Evolutionary conservation across 2,888 invertebrate species (phyloP).

Genomic region (Hypercompe scribonia): DNA sequence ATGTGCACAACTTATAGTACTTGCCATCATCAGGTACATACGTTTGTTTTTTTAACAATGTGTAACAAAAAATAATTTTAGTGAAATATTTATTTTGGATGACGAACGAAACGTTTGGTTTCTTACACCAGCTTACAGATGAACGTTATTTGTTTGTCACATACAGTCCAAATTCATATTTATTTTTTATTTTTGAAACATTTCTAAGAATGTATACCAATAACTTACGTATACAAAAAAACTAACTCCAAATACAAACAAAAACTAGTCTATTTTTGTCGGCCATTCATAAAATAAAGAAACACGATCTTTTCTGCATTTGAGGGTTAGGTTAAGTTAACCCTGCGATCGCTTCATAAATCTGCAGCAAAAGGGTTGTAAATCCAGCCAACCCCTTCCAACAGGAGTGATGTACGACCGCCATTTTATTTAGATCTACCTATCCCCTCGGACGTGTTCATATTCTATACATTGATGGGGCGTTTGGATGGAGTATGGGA

Average conservation of each 20-base stretch:
- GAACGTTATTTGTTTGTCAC: neutral
- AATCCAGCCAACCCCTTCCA: conserved; percentile 76
- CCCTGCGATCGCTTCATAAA: conserved; percentile 77
- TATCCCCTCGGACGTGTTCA: conserved; percentile 20
- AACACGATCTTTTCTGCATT: conserved; percentile 81
- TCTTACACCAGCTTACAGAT: neutral
- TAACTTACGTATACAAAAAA: neutral
- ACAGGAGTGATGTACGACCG: conserved; percentile 70
- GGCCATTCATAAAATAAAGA: conserved; percentile 83
- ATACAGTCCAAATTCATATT: neutral
- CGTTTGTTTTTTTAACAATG: too few relatives aligned
- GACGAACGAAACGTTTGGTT: neutral
- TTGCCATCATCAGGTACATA: too few relatives aligned
- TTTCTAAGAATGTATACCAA: neutral
- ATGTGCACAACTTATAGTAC: too few relatives aligned
- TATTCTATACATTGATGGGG: conserved; percentile 22
- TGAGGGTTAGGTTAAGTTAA: conserved; percentile 74
- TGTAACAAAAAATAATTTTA: too few relatives aligned
- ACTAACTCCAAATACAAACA: conserved; percentile 31
- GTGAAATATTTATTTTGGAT: neutral
- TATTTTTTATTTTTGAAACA: neutral
- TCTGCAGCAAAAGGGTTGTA: conserved; percentile 84
- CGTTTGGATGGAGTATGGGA: conserved; percentile 36
- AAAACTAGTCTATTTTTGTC: conserved; percentile 70
- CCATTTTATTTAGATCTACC: conserved; percentile 60